phyloP scores from a whole-genome alignment of 2,113 vertebrate genomes.

The Cyphomyrus plagiostoma region DNA sequence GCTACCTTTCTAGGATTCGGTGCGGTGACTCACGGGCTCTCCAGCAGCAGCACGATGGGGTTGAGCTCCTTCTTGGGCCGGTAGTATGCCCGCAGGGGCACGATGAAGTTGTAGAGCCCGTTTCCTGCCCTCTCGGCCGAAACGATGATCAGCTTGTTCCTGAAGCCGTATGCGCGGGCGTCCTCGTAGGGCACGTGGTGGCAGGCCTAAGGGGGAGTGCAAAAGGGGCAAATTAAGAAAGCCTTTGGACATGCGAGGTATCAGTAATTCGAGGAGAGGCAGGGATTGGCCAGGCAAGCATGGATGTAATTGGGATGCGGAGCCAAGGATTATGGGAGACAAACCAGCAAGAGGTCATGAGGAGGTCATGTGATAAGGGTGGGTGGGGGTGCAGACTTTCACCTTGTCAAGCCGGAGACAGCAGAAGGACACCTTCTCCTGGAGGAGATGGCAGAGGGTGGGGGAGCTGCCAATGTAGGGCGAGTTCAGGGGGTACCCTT shows the following conservation, averaged over 20 bases:
- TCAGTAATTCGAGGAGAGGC: not conserved
- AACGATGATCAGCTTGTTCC: constrained; percentile 73
- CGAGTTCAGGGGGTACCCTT: constrained; percentile 70
- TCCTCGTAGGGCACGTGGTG: constrained; percentile 67
- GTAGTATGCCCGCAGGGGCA: constrained; percentile 71
- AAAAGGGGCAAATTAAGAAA: not conserved
- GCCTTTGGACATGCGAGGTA: not conserved
- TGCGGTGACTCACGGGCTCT: constrained; percentile 40
- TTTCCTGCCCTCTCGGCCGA: constrained; percentile 71
- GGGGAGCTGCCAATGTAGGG: constrained; percentile 76
- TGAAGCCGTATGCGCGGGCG: constrained; percentile 69
- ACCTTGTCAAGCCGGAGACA: constrained; percentile 74
- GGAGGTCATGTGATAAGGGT: not conserved
- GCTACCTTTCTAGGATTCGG: not conserved
- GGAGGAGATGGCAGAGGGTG: constrained; percentile 69
- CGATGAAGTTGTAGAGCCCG: constrained; percentile 76
- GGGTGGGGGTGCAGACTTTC: not conserved
- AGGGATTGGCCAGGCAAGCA: not conserved
- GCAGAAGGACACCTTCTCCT: constrained; percentile 72
- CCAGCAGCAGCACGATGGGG: constrained; percentile 70
- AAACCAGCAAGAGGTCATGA: not conserved
- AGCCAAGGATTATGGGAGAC: not conserved
- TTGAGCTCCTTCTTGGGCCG: constrained; percentile 71
- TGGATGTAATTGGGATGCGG: not conserved
- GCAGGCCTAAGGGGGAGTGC: constrained; percentile 47